Evolutionary conservation across 2,888 invertebrate genomes (phyloP).

Genomic region (Papilio gigon): DNA sequence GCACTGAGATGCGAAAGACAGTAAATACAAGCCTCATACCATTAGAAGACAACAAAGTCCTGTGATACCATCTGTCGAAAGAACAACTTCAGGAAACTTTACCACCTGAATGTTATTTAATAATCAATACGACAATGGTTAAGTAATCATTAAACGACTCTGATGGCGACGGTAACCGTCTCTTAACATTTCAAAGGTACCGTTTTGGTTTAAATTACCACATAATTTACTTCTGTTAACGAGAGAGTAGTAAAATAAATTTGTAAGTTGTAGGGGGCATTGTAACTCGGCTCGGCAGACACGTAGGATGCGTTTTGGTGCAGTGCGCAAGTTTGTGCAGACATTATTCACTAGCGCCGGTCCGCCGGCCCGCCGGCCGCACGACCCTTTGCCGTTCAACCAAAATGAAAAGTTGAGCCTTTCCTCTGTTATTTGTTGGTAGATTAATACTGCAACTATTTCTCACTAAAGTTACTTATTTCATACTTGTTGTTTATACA

Average conservation of each 20-base stretch:
- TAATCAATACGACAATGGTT: no score
- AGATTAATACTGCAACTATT: constrained; percentile 7
- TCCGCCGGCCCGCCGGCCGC: constrained; percentile 2
- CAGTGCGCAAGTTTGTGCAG: constrained; percentile 38
- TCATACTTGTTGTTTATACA: no score
- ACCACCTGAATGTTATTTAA: no score
- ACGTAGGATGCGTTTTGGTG: constrained; percentile 38
- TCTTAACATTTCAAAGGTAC: background rate
- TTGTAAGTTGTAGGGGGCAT: constrained; percentile 14
- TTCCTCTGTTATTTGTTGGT: constrained; percentile 4
- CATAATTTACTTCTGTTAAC: constrained; percentile 9
- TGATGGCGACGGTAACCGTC: no score
- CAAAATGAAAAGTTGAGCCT: constrained; percentile 25
- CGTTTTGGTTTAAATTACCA: background rate
- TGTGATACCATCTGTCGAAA: no score
- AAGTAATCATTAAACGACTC: no score
- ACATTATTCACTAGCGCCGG: constrained; percentile 34
- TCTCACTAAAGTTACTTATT: background rate
- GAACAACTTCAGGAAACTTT: no score
- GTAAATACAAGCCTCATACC: no score
- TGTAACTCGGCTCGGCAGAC: constrained; percentile 34
- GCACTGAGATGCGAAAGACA: no score
- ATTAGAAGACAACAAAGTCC: no score
- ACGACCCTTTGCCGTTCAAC: constrained; percentile 8
- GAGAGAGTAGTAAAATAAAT: constrained; percentile 27